Conservation (phyloP, 2,113 vertebrate genomes). For the Burhinus oedicnemus region DNA sequence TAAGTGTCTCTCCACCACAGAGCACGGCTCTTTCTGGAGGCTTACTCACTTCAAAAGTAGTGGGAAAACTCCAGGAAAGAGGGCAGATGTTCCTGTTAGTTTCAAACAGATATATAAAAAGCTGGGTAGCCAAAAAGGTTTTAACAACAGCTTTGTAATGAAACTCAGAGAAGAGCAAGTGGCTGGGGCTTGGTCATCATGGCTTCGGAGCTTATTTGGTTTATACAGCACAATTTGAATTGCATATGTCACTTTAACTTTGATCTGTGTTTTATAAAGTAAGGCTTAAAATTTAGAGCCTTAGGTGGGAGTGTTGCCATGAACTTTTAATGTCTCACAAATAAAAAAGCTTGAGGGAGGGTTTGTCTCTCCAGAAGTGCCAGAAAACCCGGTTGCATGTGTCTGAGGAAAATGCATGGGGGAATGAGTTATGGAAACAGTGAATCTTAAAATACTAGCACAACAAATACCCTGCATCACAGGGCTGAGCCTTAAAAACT, state of each 20-base stretch:
- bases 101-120: not conserved
- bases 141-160: not conserved
- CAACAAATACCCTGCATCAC: not conserved
- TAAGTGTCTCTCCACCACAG: constrained; percentile 32
- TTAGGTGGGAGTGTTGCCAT: not conserved
- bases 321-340: not conserved
- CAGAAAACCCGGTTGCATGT: not conserved
- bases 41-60: constrained; percentile 22
- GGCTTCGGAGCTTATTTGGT: not conserved
- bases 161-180: not conserved
- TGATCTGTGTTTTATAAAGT: not conserved
- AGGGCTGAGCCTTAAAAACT: not conserved
- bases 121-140: not conserved
- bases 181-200: not conserved
- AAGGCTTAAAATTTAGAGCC: not conserved
- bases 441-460: not conserved
- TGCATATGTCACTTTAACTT: not conserved
- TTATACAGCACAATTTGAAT: not conserved
- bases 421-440: not conserved
- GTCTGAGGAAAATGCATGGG: not conserved
- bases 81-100: not conserved
- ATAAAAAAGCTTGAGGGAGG: not conserved
- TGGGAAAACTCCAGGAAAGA: not conserved
- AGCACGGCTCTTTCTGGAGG: not conserved
- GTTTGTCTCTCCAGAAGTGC: not conserved